phyloP scores from a whole-genome alignment of 2,888 invertebrate genomes.

The Formica aserva region DNA sequence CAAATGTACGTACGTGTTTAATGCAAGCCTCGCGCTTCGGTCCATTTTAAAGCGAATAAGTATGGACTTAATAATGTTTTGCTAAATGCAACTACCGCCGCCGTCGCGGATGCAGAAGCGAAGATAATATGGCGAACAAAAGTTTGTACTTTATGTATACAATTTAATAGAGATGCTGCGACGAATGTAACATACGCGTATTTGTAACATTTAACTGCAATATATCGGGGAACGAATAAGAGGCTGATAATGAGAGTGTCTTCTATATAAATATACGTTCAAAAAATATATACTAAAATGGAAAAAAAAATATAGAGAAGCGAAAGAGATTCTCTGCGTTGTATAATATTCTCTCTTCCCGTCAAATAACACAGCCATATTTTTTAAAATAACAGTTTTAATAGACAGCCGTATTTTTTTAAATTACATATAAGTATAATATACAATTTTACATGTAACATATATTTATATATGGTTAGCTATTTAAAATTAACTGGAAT shows the following conservation, averaged over 20 bases:
- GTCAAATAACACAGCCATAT: background rate
- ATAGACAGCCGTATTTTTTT: background rate
- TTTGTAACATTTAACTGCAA: slow-evolving; percentile 15
- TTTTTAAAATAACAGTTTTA: background rate
- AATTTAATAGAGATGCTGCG: slow-evolving; percentile 32
- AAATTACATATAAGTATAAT: background rate
- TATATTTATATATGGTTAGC: background rate
- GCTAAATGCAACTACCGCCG: slow-evolving; percentile 40
- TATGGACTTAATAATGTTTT: slow-evolving; percentile 54
- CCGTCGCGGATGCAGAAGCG: background rate
- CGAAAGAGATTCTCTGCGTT: background rate
- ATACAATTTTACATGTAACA: background rate
- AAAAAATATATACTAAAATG: background rate
- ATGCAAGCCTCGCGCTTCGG: slow-evolving; percentile 41
- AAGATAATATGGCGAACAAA: slow-evolving; percentile 34
- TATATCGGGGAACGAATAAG: background rate
- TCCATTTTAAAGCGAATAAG: slow-evolving; percentile 47
- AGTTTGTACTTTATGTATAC: slow-evolving; percentile 31
- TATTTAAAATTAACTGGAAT: background rate
- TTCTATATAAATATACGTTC: background rate
- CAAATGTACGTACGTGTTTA: slow-evolving; percentile 33
- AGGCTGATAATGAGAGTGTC: background rate
- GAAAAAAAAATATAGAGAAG: background rate
- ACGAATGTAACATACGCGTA: slow-evolving; percentile 15
- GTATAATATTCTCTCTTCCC: background rate